Evolutionary conservation across 2,888 invertebrate species (phyloP).

Genomic region (Brenthis daphne): DNA sequence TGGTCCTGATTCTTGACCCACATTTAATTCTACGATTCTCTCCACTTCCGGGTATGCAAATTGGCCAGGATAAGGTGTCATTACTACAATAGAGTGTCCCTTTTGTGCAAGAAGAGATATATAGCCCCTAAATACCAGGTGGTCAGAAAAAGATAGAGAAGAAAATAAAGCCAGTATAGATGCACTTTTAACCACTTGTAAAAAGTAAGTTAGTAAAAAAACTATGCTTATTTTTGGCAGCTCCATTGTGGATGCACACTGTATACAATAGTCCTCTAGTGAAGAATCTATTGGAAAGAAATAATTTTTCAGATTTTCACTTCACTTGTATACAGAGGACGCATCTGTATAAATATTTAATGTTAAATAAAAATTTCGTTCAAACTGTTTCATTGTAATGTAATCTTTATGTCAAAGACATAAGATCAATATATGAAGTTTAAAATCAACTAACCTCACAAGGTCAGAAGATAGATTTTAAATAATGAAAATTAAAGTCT

Average conservation of each 20-base stretch:
- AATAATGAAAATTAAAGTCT: constrained; percentile 13
- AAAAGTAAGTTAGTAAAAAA: constrained; percentile 29
- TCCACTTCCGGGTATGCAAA: constrained; percentile 63
- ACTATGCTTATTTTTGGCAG: constrained; percentile 30
- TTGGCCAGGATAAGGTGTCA: constrained; percentile 74
- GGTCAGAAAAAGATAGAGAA: constrained; percentile 69
- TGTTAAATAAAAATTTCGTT: constrained; percentile 16
- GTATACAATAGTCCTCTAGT: constrained; percentile 42
- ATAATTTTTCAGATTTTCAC: constrained; percentile 18
- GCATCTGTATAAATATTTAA: constrained; percentile 56
- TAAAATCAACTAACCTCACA: constrained; percentile 5
- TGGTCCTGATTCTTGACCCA: constrained; percentile 61
- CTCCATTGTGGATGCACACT: constrained; percentile 38
- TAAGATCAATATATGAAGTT: not conserved
- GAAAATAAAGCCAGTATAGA: constrained; percentile 55
- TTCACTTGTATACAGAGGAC: constrained; percentile 10
- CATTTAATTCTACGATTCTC: constrained; percentile 66
- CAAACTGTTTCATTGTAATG: constrained; percentile 4
- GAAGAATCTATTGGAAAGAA: constrained; percentile 45
- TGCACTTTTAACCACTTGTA: constrained; percentile 34
- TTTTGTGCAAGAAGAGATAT: constrained; percentile 59
- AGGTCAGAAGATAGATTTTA: constrained; percentile 23
- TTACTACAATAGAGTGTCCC: constrained; percentile 66
- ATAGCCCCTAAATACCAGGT: constrained; percentile 67
- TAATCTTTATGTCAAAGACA: constrained; percentile 3